A percentile compares a stretch with the other conserved stretches of the same genome.
Conservation (phyloP, 2,797 vertebrate species). For the Lacerta bilineata region DNA sequence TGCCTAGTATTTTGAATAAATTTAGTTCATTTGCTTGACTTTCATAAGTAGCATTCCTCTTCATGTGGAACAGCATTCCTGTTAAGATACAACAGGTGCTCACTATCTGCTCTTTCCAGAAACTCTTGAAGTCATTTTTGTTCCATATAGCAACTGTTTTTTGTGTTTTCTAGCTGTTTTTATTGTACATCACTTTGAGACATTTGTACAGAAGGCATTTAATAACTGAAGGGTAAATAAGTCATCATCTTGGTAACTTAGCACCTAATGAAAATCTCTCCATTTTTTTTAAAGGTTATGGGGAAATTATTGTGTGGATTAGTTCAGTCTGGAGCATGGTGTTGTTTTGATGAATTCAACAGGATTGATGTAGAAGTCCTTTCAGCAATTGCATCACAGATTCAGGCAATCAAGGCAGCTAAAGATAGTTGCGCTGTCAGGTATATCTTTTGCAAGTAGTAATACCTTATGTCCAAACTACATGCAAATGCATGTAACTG, state of each 20-base stretch:
- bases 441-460: conserved; percentile 57
- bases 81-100: no score
- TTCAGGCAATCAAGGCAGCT: conserved; percentile 76
- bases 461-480: not conserved
- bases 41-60: no score
- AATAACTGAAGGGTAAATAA: not conserved
- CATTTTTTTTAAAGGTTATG: conserved; percentile 72
- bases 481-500: not conserved
- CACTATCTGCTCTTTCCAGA: no score
- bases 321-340: conserved; percentile 79
- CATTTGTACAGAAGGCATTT: no score
- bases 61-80: no score
- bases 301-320: conserved; percentile 76
- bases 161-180: no score
- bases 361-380: conserved; percentile 74
- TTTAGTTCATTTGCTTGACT: not conserved
- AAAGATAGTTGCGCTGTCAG: conserved; percentile 76
- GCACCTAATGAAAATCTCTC: not conserved
- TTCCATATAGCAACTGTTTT: no score
- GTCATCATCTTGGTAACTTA: not conserved
- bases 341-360: conserved; percentile 80
- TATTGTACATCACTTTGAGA: no score
- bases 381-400: conserved; percentile 75
- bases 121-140: no score
- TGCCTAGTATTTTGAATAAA: not conserved